phyloP scores from a whole-genome alignment of 1,140 invertebrate genomes.

The Procambarus virginalis region DNA sequence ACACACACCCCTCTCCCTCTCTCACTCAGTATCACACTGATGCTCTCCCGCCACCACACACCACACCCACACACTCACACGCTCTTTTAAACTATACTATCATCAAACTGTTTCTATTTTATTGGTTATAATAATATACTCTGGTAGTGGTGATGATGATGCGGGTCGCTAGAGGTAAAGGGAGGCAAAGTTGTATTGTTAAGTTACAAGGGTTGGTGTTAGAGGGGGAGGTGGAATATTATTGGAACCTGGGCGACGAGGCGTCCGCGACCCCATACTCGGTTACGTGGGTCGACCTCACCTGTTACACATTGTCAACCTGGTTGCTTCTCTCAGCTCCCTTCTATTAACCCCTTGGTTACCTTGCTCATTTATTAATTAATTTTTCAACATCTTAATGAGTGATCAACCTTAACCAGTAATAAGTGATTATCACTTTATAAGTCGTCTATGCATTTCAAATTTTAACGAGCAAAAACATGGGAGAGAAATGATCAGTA shows the following conservation, averaged over 20 bases:
- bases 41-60: not conserved
- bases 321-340: not conserved
- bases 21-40: slow-evolving; percentile 41
- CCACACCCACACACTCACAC: not conserved
- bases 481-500: too few relatives aligned
- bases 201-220: not conserved
- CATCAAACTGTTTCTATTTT: too few relatives aligned
- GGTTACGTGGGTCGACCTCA: slow-evolving; percentile 11
- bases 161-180: too few relatives aligned
- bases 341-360: not conserved
- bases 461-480: too few relatives aligned
- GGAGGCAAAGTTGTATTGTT: too few relatives aligned
- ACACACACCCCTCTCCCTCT: slow-evolving; percentile 17
- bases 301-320: slow-evolving; percentile 43
- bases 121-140: too few relatives aligned
- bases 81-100: not conserved
- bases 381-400: too few relatives aligned
- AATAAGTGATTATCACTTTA: too few relatives aligned
- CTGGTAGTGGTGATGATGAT: too few relatives aligned
- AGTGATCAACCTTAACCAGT: too few relatives aligned
- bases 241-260: not conserved
- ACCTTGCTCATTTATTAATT: too few relatives aligned
- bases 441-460: too few relatives aligned
- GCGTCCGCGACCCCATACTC: slow-evolving; percentile 10
- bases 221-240: not conserved